These are phyloP conservation scores for Tor tambroides DNA, from an alignment of 2,113 vertebrate species.

Conservation along the genomic window DNA sequence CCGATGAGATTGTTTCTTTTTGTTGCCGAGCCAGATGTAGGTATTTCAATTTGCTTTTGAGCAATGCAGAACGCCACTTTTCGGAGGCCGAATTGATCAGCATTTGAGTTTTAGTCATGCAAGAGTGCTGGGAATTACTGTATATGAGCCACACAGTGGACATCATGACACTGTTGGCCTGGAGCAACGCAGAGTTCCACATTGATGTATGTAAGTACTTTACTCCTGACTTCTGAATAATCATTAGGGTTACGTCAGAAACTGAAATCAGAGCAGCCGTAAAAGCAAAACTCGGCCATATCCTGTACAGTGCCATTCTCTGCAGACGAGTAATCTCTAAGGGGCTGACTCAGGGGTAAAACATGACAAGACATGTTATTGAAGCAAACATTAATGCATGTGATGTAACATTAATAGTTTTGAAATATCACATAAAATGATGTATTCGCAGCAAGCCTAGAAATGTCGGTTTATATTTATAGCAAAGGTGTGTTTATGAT, in stretches of 20 bases:
- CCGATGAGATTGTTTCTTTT: neutral
- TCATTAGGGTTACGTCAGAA: constrained; percentile 23
- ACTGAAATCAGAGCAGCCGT: constrained; percentile 18
- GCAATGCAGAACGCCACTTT: neutral
- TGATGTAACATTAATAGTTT: neutral
- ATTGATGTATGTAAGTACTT: constrained; percentile 34
- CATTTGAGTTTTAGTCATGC: constrained; percentile 6
- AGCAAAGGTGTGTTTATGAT: neutral
- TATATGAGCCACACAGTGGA: constrained; percentile 22
- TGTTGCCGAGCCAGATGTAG: neutral
- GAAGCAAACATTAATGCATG: constrained; percentile 26
- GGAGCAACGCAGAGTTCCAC: constrained; percentile 12
- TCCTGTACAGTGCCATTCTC: neutral
- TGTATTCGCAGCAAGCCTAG: neutral
- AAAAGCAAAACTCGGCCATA: neutral
- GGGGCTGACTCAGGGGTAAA: neutral
- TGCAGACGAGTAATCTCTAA: neutral
- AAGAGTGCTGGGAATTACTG: constrained; percentile 17
- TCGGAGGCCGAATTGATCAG: neutral
- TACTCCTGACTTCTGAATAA: constrained; percentile 26
- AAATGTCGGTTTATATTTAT: neutral
- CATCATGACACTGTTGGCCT: neutral
- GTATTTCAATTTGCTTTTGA: neutral
- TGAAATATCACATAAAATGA: neutral
- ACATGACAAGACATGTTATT: constrained; percentile 28